phyloP scores from a whole-genome alignment of 2,888 invertebrate genomes.

The Chrysotoxum bicinctum region DNA sequence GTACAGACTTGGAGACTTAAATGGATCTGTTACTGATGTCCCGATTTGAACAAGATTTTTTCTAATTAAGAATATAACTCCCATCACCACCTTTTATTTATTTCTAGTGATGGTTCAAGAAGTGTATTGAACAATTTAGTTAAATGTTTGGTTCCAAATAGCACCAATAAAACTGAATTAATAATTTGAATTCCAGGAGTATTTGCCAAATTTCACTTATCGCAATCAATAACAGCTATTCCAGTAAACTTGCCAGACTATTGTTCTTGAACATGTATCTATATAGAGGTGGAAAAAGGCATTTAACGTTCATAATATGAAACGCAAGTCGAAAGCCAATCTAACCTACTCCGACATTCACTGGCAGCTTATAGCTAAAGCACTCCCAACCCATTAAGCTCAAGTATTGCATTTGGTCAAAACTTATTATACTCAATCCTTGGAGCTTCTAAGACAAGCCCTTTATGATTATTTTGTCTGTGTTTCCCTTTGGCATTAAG shows the following conservation, averaged over 20 bases:
- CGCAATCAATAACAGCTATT: neutral
- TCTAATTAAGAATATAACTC: no score
- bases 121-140: no score
- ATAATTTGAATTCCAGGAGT: no score
- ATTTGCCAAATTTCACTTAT: no score
- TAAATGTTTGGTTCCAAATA: no score
- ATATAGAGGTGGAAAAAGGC: neutral
- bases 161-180: no score
- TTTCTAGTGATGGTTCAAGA: no score
- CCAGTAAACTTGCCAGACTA: neutral
- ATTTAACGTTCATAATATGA: neutral
- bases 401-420: conserved; percentile 18
- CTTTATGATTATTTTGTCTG: conserved; percentile 35
- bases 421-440: conserved; percentile 1
- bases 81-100: no score
- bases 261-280: neutral
- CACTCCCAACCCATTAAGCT: conserved; percentile 12
- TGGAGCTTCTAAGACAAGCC: neutral
- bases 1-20: no score
- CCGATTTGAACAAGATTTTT: no score
- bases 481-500: conserved; percentile 17
- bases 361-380: neutral
- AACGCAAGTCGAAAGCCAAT: neutral
- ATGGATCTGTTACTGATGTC: no score
- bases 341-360: conserved; percentile 16